Conservation (phyloP, 2,888 invertebrate species). For the Salticus scenicus region DNA sequence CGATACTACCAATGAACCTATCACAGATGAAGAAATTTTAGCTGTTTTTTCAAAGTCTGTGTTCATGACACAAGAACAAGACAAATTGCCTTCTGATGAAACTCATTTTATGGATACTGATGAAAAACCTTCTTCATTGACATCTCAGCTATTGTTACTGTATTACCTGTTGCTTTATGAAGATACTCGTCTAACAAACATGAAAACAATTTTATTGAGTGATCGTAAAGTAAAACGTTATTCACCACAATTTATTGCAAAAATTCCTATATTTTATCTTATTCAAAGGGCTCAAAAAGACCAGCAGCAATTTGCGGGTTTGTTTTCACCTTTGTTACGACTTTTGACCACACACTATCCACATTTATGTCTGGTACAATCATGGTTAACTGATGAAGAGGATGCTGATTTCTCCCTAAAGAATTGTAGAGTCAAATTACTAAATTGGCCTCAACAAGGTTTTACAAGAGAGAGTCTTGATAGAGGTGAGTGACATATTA, state of each 20-base stretch:
- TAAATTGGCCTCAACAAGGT: constrained; percentile 39
- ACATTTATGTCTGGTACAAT: constrained; percentile 94
- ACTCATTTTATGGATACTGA: constrained; percentile 75
- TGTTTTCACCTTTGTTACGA: constrained; percentile 91
- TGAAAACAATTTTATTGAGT: constrained; percentile 75
- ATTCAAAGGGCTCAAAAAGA: constrained; percentile 94
- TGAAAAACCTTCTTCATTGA: constrained; percentile 79
- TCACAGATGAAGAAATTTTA: constrained; percentile 91
- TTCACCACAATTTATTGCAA: constrained; percentile 89
- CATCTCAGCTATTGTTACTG: constrained; percentile 90
- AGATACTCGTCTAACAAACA: constrained; percentile 83
- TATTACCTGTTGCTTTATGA: constrained; percentile 95
- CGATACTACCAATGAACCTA: constrained; percentile 92
- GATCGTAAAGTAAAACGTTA: constrained; percentile 83
- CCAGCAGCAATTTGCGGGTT: constrained; percentile 89
- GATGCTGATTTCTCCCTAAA: constrained; percentile 40
- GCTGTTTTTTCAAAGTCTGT: constrained; percentile 74
- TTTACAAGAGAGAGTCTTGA: constrained; percentile 54
- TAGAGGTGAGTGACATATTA: constrained; percentile 35
- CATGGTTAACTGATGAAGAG: constrained; percentile 88
- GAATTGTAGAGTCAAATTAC: constrained; percentile 41
- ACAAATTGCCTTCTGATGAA: not conserved
- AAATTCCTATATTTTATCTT: constrained; percentile 90
- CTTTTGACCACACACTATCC: constrained; percentile 95
- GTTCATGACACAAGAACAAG: constrained; percentile 71